Conservation (phyloP, 2,113 vertebrate species). For the Cynoglossus semilaevis region DNA sequence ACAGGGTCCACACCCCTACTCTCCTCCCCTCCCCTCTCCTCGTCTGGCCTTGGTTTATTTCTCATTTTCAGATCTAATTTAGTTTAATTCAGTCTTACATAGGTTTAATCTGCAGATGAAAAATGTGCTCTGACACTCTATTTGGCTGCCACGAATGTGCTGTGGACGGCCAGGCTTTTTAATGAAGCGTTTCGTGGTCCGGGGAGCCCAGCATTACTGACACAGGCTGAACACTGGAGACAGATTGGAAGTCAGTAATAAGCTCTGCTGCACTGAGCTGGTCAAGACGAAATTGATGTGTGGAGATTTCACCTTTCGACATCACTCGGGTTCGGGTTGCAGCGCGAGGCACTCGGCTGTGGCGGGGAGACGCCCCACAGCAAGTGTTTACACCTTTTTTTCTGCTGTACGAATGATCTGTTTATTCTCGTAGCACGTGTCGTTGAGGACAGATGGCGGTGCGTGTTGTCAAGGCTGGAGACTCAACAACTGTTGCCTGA, state of each 20-base stretch:
- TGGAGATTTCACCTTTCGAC: slow-evolving; percentile 66
- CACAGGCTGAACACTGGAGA: slow-evolving; percentile 61
- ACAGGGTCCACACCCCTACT: neutral
- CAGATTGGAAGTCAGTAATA: slow-evolving; percentile 68
- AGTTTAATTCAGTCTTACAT: slow-evolving; percentile 65
- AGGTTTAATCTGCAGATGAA: slow-evolving; percentile 71
- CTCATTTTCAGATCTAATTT: slow-evolving; percentile 69
- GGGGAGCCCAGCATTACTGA: slow-evolving; percentile 48
- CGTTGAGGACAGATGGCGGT: slow-evolving; percentile 58
- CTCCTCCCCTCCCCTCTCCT: slow-evolving; percentile 17
- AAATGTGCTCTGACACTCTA: slow-evolving; percentile 71
- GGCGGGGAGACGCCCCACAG: slow-evolving; percentile 41
- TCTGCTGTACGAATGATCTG: slow-evolving; percentile 46
- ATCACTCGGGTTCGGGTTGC: slow-evolving; percentile 44
- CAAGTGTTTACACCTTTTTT: slow-evolving; percentile 56
- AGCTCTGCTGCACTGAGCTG: slow-evolving; percentile 57
- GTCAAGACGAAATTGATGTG: slow-evolving; percentile 61
- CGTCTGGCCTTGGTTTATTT: slow-evolving; percentile 58
- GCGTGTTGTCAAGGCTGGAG: slow-evolving; percentile 36
- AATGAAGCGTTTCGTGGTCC: slow-evolving; percentile 64
- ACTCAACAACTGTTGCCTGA: slow-evolving; percentile 51
- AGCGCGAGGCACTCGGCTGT: slow-evolving; percentile 44
- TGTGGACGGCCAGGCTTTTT: slow-evolving; percentile 62
- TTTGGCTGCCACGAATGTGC: slow-evolving; percentile 62
- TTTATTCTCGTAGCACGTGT: slow-evolving; percentile 60